Conservation (phyloP, 2,797 vertebrate genomes). For the Margarornis squamiger region DNA sequence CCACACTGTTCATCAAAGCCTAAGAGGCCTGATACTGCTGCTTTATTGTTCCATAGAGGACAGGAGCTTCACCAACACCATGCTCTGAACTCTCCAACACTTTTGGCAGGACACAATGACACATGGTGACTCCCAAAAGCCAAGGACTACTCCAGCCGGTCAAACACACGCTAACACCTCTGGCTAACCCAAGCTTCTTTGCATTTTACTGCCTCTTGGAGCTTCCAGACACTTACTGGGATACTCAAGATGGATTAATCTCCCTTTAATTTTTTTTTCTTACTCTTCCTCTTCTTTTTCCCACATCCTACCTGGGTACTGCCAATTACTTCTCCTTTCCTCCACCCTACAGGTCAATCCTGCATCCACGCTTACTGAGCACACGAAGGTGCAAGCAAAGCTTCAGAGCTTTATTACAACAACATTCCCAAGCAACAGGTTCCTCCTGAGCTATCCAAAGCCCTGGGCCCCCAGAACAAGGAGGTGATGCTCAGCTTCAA, state of each 20-base stretch:
- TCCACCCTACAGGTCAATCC: neutral
- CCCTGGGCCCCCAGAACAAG: neutral
- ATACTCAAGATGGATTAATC: neutral
- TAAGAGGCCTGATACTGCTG: neutral
- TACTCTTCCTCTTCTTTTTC: neutral
- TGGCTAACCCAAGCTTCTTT: neutral
- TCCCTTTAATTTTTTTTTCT: neutral
- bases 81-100: neutral
- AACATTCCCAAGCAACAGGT: neutral
- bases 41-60: neutral
- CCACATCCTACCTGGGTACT: neutral
- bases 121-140: neutral
- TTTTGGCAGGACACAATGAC: neutral
- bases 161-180: neutral
- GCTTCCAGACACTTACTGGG: neutral
- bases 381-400: neutral
- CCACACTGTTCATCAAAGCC: neutral
- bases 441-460: neutral
- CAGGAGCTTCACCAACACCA: neutral
- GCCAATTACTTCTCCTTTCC: neutral
- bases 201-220: neutral
- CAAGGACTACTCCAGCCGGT: neutral
- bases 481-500: accelerated
- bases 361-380: accelerated
- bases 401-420: neutral